Conservation (phyloP, 1,140 invertebrate genomes). For the Caerostris extrusa region DNA sequence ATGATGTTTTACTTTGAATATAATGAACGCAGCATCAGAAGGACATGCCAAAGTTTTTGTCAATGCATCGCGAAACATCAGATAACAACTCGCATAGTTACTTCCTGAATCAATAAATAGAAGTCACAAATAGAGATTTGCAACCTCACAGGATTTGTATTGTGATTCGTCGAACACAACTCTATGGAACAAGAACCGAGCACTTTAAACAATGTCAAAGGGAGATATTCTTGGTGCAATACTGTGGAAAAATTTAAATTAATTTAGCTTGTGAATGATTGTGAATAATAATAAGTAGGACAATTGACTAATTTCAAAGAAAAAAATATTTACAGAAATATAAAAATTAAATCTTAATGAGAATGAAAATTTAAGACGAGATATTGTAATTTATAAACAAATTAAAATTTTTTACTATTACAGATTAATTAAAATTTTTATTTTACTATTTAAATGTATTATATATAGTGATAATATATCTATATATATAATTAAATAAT, state of each 20-base stretch:
- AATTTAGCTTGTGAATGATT: not conserved
- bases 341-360: too few relatives aligned
- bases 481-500: too few relatives aligned
- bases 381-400: too few relatives aligned
- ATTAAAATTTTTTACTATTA: too few relatives aligned
- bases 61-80: conserved; percentile 19
- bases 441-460: too few relatives aligned
- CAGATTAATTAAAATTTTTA: too few relatives aligned
- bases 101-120: conserved; percentile 14
- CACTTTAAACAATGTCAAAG: not conserved
- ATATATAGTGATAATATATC: too few relatives aligned
- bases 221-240: not conserved
- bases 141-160: not conserved
- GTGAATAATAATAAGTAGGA: too few relatives aligned
- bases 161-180: not conserved
- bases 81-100: not conserved
- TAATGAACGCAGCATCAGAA: not conserved
- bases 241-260: not conserved
- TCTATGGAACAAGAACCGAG: conserved; percentile 15
- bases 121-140: not conserved
- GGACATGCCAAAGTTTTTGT: not conserved
- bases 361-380: too few relatives aligned
- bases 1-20: too few relatives aligned
- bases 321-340: too few relatives aligned
- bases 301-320: too few relatives aligned